phyloP scores from a whole-genome alignment of 2,113 vertebrate species.

The Lophura nycthemera region DNA sequence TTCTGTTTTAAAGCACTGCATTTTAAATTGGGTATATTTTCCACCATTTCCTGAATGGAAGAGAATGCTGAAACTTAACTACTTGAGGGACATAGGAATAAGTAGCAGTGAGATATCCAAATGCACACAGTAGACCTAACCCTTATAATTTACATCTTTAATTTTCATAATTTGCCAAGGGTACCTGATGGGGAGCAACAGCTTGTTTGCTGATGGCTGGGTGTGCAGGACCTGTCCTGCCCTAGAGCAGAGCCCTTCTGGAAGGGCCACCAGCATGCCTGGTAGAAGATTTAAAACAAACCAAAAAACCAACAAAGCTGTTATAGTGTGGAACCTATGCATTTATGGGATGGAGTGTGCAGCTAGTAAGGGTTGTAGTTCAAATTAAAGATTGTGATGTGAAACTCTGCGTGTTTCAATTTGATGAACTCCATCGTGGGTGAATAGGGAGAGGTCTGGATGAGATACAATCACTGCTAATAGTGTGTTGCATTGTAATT shows the following conservation, averaged over 20 bases:
- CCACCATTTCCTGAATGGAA: background rate
- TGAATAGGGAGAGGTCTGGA: background rate
- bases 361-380: background rate
- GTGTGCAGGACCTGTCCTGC: background rate
- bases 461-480: background rate
- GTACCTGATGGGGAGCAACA: background rate
- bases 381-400: background rate
- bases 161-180: background rate
- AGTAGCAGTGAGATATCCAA: background rate
- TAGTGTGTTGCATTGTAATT: background rate
- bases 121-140: background rate
- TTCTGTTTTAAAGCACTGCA: background rate
- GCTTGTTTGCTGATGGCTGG: background rate
- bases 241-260: background rate
- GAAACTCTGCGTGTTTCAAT: background rate
- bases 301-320: background rate
- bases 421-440: background rate
- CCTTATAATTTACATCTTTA: background rate
- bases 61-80: background rate
- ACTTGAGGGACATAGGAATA: background rate
- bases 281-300: background rate
- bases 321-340: background rate
- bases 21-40: slow-evolving; percentile 7
- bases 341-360: background rate
- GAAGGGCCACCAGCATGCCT: fast-evolving